Conservation (phyloP, 2,888 invertebrate genomes). For the Congeria kusceri region DNA sequence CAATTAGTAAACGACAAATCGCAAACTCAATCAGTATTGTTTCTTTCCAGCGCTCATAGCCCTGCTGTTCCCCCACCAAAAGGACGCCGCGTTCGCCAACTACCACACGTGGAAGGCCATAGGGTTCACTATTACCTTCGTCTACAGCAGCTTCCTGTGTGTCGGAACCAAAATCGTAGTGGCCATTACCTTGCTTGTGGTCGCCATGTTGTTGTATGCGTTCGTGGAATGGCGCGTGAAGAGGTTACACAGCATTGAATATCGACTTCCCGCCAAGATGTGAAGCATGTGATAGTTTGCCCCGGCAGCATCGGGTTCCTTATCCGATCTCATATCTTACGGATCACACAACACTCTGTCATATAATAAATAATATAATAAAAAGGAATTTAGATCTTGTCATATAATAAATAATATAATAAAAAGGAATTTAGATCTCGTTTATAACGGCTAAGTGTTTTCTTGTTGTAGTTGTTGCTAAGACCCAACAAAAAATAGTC, state of each 20-base stretch:
- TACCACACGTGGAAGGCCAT: constrained; percentile 75
- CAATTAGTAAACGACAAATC: no score
- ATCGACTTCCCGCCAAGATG: not conserved
- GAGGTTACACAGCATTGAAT: not conserved
- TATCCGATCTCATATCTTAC: no score
- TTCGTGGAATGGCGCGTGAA: constrained; percentile 63
- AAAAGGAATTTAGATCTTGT: no score
- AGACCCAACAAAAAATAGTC: no score
- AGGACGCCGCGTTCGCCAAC: constrained; percentile 74
- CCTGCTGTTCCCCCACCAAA: constrained; percentile 69
- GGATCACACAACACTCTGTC: no score
- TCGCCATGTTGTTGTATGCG: constrained; percentile 57
- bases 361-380: no score
- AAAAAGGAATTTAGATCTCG: no score
- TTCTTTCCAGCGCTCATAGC: constrained; percentile 74
- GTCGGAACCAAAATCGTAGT: constrained; percentile 73
- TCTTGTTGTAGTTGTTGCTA: no score
- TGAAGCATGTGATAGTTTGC: not conserved
- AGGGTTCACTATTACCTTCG: constrained; percentile 73
- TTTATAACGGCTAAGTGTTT: no score
- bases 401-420: no score
- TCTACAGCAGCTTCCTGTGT: constrained; percentile 72
- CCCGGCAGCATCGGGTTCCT: no score
- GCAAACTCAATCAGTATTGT: no score
- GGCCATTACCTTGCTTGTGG: constrained; percentile 55